Base-by-base conservation (phyloP, 2,888 invertebrate genomes). In the Xylota sylvarum region DNA sequence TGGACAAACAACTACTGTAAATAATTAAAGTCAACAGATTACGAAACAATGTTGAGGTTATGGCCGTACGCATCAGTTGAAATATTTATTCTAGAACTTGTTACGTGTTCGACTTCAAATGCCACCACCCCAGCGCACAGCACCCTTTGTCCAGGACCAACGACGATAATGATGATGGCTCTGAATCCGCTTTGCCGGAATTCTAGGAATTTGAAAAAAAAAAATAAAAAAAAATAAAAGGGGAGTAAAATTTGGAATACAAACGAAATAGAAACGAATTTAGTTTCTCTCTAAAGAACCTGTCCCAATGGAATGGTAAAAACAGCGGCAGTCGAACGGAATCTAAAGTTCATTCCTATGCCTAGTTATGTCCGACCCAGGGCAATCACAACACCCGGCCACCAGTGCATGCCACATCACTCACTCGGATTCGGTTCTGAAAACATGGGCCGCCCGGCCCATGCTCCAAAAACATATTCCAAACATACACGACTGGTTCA, bases 21-120 rank as follows among this genome's bases (percentile, higher is more conserved):
- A 80, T 85, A 85, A 85, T 85, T 85, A 80, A 85, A 52, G 80
- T 46, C 70, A 76, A 80, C 76, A 65, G 80, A 85, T 77, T 77
- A 80, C 67, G 76, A 76, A 85, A 77, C 85, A 80, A 85, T 85
- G 72, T 76, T 76, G 70, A 55, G 70, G 70, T 72, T 85, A 65
- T 76, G 65, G 62, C 55, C 32, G 50, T 67, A 72, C 72, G 80
- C 80, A 70, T 85, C 70, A 52, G 70, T 76, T 80, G 76, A 76
- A 72, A 76, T 80, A 77, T 85, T 85, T 65, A 80, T 70, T 76
- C 50, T 37, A 30, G 60, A 80, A 79, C 69, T 74, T 84, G 84
- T 79, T 79, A 84, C 79, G 79, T 73, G 58, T 43, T 43, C 43
- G 64, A 55, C 23, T 69, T 40, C 56, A n/a, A 46, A 65, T 46